Base-by-base conservation (phyloP, 2,888 invertebrate species). In the Agapostemon virescens region DNA sequence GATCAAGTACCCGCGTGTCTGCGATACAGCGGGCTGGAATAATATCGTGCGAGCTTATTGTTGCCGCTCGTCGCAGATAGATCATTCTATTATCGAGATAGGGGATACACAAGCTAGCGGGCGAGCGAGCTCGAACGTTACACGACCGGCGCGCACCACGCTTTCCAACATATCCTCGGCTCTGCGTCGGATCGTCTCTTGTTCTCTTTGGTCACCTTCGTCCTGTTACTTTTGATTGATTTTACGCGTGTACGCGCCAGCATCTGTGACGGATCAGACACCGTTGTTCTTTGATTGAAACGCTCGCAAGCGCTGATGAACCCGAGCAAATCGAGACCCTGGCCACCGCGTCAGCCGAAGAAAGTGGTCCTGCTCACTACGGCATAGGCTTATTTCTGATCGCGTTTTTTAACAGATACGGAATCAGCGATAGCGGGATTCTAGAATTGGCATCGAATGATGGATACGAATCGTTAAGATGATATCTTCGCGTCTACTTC, bases 1-100 rank as follows among this genome's bases (percentile, higher is more conserved):
- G 89, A 89, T 89, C 89, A 87, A 88, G 85, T 89, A 85, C 86
- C 82, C 81, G 81, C 78, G 85, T 87, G 85, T 85, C 85, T 81
- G 85, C 85, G 85, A 90, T 89, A 88, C 84, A 82, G 79, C 49
- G 72, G 55, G 66, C 77, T 77, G 85, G 85, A 88, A 89, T 89
- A 89, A 87, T 90, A 89, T 89, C 88, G 86, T 84, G 86, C 87
- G 87, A 82, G 87, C 84, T 87, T 88, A 90, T 89, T 89, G 88
- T 88, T 87, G 85, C 87, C 84, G 82, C 85, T 84, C 86, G 85
- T 88, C 82, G 83, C 81, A 86, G 87, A 89, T 89, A 86, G 88
- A 88, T 89, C 88, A 89, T 89, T 89, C 87, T 88, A 90, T 89
- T 89, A 90, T 89, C 87, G 86, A 89, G 87, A 89, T 90, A 88